A percentile compares a stretch with the other conserved stretches of the same genome.
These are phyloP conservation scores for Stomatorhinus walkeri DNA, from an alignment of 2,797 vertebrate genomes.

Conservation along the genomic window DNA sequence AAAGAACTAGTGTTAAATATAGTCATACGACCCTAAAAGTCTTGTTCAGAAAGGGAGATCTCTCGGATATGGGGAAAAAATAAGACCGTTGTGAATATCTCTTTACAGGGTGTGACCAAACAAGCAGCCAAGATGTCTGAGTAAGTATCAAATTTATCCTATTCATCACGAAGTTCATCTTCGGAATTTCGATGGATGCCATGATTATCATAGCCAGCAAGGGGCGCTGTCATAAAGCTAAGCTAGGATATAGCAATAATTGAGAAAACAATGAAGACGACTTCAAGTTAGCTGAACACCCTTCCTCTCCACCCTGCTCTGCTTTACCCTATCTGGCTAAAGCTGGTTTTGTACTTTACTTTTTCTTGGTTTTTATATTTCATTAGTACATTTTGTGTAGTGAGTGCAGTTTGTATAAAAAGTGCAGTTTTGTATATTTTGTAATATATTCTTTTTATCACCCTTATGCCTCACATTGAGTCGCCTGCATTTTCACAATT, in stretches of 20 bases:
- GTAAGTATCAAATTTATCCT: constrained; percentile 16
- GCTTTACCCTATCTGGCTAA: background rate
- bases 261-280: background rate
- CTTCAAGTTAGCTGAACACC: background rate
- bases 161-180: background rate
- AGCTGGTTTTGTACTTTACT: background rate
- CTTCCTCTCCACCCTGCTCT: background rate
- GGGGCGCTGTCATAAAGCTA: background rate
- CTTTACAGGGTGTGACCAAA: constrained; percentile 14
- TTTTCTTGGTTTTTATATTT: background rate
- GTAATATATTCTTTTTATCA: background rate
- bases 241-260: background rate
- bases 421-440: background rate
- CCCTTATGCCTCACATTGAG: background rate
- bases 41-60: background rate
- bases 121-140: constrained; percentile 26
- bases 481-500: background rate
- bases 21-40: background rate
- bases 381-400: background rate
- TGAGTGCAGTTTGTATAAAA: too few species aligned
- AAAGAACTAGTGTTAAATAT: background rate
- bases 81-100: background rate
- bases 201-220: background rate
- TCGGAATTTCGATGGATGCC: background rate
- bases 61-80: background rate